phyloP scores from a whole-genome alignment of 1,140 invertebrate genomes.

The Drosophila kurseongensis region DNA sequence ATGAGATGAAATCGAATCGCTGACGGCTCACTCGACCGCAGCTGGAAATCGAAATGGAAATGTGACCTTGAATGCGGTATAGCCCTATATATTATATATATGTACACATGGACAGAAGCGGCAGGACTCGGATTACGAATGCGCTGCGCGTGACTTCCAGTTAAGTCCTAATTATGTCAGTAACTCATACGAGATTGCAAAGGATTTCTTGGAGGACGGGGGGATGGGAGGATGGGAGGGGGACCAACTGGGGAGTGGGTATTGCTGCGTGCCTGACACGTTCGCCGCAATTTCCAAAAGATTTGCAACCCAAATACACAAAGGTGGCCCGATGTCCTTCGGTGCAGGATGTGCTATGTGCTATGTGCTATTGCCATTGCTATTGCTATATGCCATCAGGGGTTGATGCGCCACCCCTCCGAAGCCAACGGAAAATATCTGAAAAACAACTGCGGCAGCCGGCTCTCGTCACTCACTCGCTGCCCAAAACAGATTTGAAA shows the following conservation, averaged over 20 bases:
- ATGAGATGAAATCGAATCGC: conserved; percentile 40
- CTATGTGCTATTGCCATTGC: conserved; percentile 2
- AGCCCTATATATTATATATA: conserved; percentile 1
- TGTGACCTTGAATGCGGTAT: conserved; percentile 64
- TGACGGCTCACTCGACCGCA: conserved; percentile 47
- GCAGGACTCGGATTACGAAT: conserved; percentile 71
- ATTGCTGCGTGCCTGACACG: conserved; percentile 71
- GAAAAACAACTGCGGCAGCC: conserved; percentile 51
- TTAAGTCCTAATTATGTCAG: conserved; percentile 81
- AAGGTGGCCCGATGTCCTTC: conserved; percentile 59
- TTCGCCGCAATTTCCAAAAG: conserved; percentile 69
- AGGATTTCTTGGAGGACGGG: conserved; percentile 25
- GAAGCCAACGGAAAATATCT: conserved; percentile 27
- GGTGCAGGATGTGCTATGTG: conserved; percentile 27
- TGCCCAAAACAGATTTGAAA: conserved; percentile 67
- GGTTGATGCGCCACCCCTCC: conserved; percentile 59
- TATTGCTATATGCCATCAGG: conserved; percentile 13
- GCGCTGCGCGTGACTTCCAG: conserved; percentile 76
- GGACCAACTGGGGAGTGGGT: conserved; percentile 14
- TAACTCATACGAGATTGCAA: conserved; percentile 75
- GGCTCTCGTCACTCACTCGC: conserved; percentile 45
- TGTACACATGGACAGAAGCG: conserved; percentile 12
- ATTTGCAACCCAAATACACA: conserved; percentile 65
- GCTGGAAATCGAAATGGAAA: conserved; percentile 35
- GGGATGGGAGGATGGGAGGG: background rate